Evolutionary conservation across 2,797 vertebrate genomes (phyloP).

Genomic region (Podarcis lilfordi): DNA sequence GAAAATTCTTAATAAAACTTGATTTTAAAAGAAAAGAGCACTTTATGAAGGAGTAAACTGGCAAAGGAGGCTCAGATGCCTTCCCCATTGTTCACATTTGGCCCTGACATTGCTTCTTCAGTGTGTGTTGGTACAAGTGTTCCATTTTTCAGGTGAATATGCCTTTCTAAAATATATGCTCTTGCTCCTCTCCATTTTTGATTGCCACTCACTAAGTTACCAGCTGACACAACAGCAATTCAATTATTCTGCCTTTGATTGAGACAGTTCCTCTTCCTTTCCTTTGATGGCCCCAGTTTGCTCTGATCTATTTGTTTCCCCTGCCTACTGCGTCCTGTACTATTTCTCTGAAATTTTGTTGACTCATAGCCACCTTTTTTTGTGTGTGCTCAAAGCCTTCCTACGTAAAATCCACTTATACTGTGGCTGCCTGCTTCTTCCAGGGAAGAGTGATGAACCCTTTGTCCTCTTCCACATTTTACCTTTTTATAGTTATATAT

Average conservation of each 20-base stretch:
- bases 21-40: too few relatives aligned
- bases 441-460: background rate
- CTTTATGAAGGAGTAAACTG: too few relatives aligned
- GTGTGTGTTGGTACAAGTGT: background rate
- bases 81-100: background rate
- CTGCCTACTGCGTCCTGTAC: constrained; percentile 1
- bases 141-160: background rate
- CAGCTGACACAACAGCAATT: constrained; percentile 12
- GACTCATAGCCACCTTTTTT: constrained; percentile 18
- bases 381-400: background rate
- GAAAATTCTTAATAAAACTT: too few relatives aligned
- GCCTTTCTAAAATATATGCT: background rate
- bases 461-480: background rate
- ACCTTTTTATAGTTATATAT: background rate
- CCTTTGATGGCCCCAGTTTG: background rate
- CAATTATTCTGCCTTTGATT: constrained; percentile 2
- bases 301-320: constrained; percentile 14
- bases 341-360: constrained; percentile 25
- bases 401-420: background rate
- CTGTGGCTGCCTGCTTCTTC: background rate
- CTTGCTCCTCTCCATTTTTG: background rate
- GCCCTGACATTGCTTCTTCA: background rate
- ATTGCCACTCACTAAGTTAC: constrained; percentile 2
- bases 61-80: background rate
- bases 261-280: background rate